Evolutionary conservation across 2,888 invertebrate species (phyloP), one percentile per base, ranked within the genome.

Genomic region (Drosophila kambysellisi): DNA sequence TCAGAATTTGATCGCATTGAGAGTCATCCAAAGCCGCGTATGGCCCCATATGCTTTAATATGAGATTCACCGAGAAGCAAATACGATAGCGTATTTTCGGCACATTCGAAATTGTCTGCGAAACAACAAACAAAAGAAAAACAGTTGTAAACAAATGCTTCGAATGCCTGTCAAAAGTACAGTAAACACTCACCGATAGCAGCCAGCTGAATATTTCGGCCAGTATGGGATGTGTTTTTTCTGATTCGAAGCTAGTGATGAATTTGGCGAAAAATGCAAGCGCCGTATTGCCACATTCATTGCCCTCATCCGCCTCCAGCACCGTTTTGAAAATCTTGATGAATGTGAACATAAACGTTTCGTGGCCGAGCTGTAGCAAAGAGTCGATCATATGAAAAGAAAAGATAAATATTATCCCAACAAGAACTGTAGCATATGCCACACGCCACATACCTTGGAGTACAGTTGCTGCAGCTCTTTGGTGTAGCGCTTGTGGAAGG

Each of bases 21-120:
- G 95, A 94, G 92, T 97, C 97, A 87, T 97, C 97, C 2, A 98
- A 94, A 3, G 95, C 95, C 0, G 97, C 97, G 84, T 97, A 95
- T 30, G 96, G 95, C 1, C 96, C 96, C 72, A 98, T 94, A 29
- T 96, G 95, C 60, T 95, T 94, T 7, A 98, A 93, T 53, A 98
- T 94, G 85, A 95, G 95, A 74, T 96, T 96, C 41, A 98, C 94
- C 87, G 97, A 94, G 91, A 96, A 96, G 90, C 97, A 98, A 0
- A 96, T 94, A 54, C 97, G 94, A 92, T 95, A 96, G 33, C 98
- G 94, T 25, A 97, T 91, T 57, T 92, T 94, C 32, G 93, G 94
- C 78, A 92, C 94, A 46, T 94, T 94, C 30, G 93, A 94, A 17
- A 94, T 94, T 39, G 93, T 93, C 91, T 95, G 65, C 70, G 6